Conservation (phyloP, 92 coral and sea anemone species). For the Palythoa heliodiscus region DNA sequence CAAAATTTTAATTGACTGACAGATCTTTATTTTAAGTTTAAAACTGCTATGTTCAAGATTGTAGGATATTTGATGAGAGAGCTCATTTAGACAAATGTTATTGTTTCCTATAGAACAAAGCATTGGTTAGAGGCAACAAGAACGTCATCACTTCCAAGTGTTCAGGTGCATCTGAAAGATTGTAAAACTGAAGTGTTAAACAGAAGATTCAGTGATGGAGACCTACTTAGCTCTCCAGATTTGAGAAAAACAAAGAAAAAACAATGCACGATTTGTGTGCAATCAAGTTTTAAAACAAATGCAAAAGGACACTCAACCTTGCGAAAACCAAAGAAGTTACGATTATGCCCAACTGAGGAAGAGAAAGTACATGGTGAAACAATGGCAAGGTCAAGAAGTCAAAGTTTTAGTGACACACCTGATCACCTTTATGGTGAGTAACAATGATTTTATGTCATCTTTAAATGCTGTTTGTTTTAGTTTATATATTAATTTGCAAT, state of each 20-base stretch:
- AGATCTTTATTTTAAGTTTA: background rate
- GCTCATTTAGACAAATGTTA: no score
- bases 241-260: background rate
- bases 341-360: background rate
- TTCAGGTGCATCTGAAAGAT: background rate
- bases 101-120: background rate
- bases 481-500: no score
- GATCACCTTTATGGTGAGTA: conserved; percentile 39
- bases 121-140: background rate
- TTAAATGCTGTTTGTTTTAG: background rate
- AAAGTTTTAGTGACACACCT: conserved; percentile 32
- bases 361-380: conserved; percentile 8
- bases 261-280: background rate
- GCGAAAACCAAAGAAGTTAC: background rate
- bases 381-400: conserved; percentile 39
- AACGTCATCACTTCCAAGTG: conserved; percentile 14
- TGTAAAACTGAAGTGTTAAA: conserved; percentile 19
- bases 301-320: background rate
- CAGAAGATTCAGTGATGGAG: conserved; percentile 32
- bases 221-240: conserved; percentile 15
- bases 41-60: background rate
- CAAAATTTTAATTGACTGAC: no score
- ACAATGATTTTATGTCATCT: background rate
- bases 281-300: background rate
- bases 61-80: background rate